A percentile compares a stretch with the other conserved stretches of the same genome.
phyloP scores from a whole-genome alignment of 1,140 invertebrate species.

The Macrobrachium rosenbergii region DNA sequence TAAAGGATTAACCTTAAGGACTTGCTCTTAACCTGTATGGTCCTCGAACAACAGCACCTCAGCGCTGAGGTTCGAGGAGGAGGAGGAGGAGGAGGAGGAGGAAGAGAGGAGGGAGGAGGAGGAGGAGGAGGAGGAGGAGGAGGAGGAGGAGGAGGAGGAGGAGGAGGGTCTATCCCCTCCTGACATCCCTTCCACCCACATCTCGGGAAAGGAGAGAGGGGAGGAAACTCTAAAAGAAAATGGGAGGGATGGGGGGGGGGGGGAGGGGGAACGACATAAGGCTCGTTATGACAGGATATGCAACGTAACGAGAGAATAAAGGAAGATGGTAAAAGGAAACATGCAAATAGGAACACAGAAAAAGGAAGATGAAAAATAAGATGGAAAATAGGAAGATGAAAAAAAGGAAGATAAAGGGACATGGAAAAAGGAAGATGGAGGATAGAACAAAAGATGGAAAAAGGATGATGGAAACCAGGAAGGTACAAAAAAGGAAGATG shows the following conservation, averaged over 20 bases:
- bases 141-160: too few species aligned
- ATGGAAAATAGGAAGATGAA: background rate
- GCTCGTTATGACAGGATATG: background rate
- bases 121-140: background rate
- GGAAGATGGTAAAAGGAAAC: background rate
- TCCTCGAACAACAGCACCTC: too few species aligned
- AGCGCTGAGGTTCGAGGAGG: too few species aligned
- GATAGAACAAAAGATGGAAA: background rate
- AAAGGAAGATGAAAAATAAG: background rate
- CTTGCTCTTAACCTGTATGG: too few species aligned
- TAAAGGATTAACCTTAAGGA: too few species aligned
- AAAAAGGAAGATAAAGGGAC: background rate
- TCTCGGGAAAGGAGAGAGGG: background rate
- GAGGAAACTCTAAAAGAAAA: background rate
- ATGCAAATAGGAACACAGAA: background rate
- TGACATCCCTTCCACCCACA: too few species aligned
- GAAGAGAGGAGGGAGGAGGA: background rate
- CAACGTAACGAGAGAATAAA: background rate
- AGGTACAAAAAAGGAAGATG: background rate
- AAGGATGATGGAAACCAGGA: background rate
- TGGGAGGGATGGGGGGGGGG: background rate
- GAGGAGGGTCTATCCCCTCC: too few species aligned
- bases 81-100: too few species aligned
- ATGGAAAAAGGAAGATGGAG: background rate
- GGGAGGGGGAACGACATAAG: background rate